Evolutionary conservation across 2,888 invertebrate genomes (phyloP).

Genomic region (Seira ritae): DNA sequence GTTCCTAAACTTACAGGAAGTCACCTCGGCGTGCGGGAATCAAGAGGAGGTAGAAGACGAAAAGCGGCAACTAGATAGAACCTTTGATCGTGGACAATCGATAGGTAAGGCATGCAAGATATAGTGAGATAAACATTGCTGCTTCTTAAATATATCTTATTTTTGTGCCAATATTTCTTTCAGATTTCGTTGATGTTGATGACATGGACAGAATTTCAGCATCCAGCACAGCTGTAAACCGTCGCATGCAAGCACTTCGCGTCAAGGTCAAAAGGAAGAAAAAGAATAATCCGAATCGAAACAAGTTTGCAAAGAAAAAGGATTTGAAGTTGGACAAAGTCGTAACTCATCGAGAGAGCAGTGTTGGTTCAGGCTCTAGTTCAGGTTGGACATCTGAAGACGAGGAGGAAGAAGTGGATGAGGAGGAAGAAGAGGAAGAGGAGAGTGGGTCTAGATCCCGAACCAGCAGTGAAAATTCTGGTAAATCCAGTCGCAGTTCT

Average conservation of each 20-base stretch:
- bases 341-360: background rate
- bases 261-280: constrained; percentile 43
- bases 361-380: constrained; percentile 9
- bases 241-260: constrained; percentile 50
- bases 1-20: no score
- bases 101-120: no score
- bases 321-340: background rate
- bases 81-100: no score
- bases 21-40: no score
- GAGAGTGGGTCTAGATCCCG: background rate
- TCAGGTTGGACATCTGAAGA: constrained; percentile 17
- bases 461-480: no score
- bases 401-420: constrained; percentile 18
- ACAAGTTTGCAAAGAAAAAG: background rate
- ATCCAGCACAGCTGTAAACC: constrained; percentile 39
- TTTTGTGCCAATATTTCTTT: no score
- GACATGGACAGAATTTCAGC: constrained; percentile 36
- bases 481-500: background rate
- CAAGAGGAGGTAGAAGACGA: no score
- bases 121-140: no score
- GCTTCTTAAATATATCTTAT: no score
- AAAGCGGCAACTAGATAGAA: no score
- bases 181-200: no score
- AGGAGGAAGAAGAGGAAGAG: background rate
- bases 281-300: constrained; percentile 25